Evolutionary conservation across 2,888 invertebrate species (phyloP).

Genomic region (Didymodactylos carnosus): DNA sequence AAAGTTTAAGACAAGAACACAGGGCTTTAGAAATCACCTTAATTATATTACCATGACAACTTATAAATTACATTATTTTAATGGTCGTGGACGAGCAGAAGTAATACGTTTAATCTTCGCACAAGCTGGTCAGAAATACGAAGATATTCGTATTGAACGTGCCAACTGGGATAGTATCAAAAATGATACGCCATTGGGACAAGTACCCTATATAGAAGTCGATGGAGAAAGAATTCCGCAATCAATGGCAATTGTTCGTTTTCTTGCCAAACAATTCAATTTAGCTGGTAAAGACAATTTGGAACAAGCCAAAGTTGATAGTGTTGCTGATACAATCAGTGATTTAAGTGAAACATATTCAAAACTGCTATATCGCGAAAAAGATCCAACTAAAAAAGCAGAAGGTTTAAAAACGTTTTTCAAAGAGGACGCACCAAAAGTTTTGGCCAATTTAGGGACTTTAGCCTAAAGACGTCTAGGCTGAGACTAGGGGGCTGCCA

Average conservation of each 20-base stretch:
- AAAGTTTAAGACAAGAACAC: no score
- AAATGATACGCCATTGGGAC: slow-evolving; percentile 15
- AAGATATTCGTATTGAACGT: slow-evolving; percentile 40
- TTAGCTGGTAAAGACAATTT: slow-evolving; percentile 17
- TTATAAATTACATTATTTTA: slow-evolving; percentile 43
- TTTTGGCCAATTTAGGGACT: not conserved
- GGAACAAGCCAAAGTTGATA: slow-evolving; percentile 18
- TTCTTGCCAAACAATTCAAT: slow-evolving; percentile 14
- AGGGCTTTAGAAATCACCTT: no score
- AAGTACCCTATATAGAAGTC: slow-evolving; percentile 5
- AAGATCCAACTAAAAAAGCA: not conserved
- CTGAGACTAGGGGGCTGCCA: no score
- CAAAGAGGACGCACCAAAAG: not conserved
- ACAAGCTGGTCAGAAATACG: slow-evolving; percentile 40
- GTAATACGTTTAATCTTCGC: slow-evolving; percentile 43
- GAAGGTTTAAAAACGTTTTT: not conserved
- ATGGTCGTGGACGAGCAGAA: slow-evolving; percentile 42
- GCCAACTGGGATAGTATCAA: slow-evolving; percentile 25
- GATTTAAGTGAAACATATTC: not conserved
- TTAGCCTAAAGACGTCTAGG: no score
- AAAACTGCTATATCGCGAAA: not conserved
- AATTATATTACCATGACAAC: slow-evolving; percentile 16
- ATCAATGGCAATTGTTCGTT: slow-evolving; percentile 4
- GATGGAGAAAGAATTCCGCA: not conserved
- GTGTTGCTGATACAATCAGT: slow-evolving; percentile 3